Evolutionary conservation across 35 echinoderm and acorn worm species (phyloP).

Genomic region (Eucidaris tribuloides): DNA sequence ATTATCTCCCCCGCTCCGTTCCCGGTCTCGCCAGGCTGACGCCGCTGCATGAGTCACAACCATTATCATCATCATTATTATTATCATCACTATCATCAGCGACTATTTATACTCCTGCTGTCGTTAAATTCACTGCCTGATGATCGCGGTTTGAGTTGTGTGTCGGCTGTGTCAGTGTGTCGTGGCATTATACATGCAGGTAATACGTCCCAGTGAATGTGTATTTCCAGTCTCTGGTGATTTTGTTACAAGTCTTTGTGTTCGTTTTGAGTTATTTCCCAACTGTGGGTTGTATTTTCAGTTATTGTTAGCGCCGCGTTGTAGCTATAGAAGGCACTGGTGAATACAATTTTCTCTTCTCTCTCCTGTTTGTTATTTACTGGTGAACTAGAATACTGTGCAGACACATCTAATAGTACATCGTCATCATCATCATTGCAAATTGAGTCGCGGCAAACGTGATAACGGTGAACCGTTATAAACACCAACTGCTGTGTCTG

Average conservation of each 20-base stretch:
- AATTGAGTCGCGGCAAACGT: too few relatives aligned
- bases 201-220: background rate
- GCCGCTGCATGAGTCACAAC: conserved; percentile 1
- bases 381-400: too few relatives aligned
- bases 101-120: background rate
- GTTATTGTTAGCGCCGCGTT: background rate
- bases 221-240: background rate
- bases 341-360: too few relatives aligned
- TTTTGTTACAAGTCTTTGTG: too few relatives aligned
- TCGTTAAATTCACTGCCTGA: conserved; percentile 25
- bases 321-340: too few relatives aligned
- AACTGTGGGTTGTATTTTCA: too few relatives aligned
- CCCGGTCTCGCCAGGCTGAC: background rate
- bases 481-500: too few relatives aligned
- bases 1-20: background rate
- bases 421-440: too few relatives aligned
- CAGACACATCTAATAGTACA: too few relatives aligned
- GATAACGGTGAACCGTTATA: too few relatives aligned
- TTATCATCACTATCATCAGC: conserved; percentile 27
- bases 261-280: too few relatives aligned
- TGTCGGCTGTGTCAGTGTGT: background rate
- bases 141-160: background rate
- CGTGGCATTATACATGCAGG: background rate
- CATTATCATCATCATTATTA: conserved; percentile 29
- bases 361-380: too few relatives aligned